Percentiles rank a stretch among this genome's conserved stretches.
Conservation (phyloP, 2,113 vertebrate species). For the Polypterus senegalus region DNA sequence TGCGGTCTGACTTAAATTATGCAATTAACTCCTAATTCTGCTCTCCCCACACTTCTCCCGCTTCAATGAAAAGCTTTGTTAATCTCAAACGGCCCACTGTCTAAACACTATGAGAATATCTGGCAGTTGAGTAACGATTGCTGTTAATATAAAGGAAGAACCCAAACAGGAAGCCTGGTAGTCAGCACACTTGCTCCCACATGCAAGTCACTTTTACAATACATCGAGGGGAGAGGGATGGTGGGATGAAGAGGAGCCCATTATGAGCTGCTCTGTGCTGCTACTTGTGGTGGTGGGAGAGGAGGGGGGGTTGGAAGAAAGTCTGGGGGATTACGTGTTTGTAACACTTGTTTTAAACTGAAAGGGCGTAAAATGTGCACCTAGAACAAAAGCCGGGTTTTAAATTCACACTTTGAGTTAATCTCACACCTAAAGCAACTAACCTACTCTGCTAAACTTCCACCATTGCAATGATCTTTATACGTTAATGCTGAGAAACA, state of each 20-base stretch:
- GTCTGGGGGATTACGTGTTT: background rate
- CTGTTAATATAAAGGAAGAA: constrained; percentile 29
- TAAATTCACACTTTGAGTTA: too few relatives aligned
- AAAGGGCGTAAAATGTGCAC: too few relatives aligned
- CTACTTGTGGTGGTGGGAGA: constrained; percentile 35
- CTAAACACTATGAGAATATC: constrained; percentile 34
- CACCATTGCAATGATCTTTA: too few relatives aligned
- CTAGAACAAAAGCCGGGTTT: too few relatives aligned
- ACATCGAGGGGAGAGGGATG: constrained; percentile 10
- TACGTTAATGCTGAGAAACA: too few relatives aligned
- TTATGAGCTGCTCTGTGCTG: constrained; percentile 42
- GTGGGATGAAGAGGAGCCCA: constrained; percentile 14
- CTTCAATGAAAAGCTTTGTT: constrained; percentile 40
- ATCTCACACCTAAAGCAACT: too few relatives aligned
- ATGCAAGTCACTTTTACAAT: background rate
- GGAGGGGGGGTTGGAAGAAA: constrained; percentile 22
- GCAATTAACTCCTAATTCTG: constrained; percentile 15
- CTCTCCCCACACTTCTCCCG: constrained; percentile 12
- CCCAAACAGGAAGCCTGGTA: constrained; percentile 21
- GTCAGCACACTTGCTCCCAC: constrained; percentile 14
- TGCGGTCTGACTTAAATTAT: background rate
- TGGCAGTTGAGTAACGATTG: constrained; percentile 24
- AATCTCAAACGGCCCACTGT: constrained; percentile 25
- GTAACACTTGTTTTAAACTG: too few relatives aligned
- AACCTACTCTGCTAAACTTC: too few relatives aligned